These are phyloP conservation scores for Ammodytes marinus DNA, from an alignment of 2,113 vertebrate species.

Conservation along the genomic window DNA sequence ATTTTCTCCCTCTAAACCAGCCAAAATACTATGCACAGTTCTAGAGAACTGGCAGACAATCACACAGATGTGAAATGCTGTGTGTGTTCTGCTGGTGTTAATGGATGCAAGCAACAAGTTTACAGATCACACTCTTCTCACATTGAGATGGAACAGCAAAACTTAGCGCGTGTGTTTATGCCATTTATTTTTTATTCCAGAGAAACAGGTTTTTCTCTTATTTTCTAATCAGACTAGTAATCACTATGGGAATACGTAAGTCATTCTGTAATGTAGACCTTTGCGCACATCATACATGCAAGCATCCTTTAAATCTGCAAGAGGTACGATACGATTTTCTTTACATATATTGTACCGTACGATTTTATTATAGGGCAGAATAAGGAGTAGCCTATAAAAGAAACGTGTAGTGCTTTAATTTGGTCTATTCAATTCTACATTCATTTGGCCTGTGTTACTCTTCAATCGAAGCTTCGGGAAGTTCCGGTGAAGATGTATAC, in stretches of 20 bases:
- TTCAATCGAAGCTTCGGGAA: neutral
- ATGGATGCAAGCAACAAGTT: conserved; percentile 68
- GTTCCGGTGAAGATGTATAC: neutral
- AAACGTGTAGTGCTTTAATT: neutral
- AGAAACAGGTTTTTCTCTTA: neutral
- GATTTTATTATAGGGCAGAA: neutral
- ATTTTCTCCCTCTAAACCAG: conserved; percentile 29
- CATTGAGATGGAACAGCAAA: neutral
- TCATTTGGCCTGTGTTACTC: neutral
- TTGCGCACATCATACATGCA: neutral
- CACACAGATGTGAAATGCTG: conserved; percentile 4
- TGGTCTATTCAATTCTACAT: neutral
- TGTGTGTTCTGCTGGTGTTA: conserved; percentile 19
- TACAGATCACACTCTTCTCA: conserved; percentile 30
- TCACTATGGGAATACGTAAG: too few relatives aligned
- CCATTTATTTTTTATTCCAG: neutral
- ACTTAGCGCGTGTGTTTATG: neutral
- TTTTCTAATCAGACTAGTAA: neutral
- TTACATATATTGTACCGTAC: too few relatives aligned
- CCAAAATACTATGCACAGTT: conserved; percentile 12
- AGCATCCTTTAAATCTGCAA: neutral
- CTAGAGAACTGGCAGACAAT: neutral
- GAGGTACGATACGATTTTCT: too few relatives aligned
- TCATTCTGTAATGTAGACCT: neutral
- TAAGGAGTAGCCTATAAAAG: neutral